Evolutionary conservation across 1,140 invertebrate species (phyloP), one percentile per base, ranked within the genome.

Genomic region (Monochamus saltuarius): DNA sequence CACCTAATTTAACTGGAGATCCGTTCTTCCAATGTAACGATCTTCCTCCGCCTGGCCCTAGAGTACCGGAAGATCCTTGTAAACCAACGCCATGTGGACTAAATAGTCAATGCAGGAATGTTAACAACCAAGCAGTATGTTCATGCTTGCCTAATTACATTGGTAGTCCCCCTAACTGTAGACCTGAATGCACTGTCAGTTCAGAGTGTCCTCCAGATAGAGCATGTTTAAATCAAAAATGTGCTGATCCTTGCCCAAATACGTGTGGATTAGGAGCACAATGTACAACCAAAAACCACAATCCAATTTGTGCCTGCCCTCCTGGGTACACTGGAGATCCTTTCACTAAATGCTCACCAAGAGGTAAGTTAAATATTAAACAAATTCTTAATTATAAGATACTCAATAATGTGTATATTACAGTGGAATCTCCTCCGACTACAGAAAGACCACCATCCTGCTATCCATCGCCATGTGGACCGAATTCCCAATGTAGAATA

Each of bases 391-490:
- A 34, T 57, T n/a, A n/a, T n/a, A n/a, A 38, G 35, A 4, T 14
- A 13, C 22, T 46, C 35, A 13, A n/a, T 29, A 51, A 11, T 51
- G 9, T 61, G 10, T 61, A 59, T 34, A 52, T 59, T 19, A 19
- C 22, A 22, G 56, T 63, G 16, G 61, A 61, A 37, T n/a, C n/a
- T n/a, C 54, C 64, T 37, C 42, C 75, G 64, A 66, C 75, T 61
- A 85, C 86, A 34, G 84, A 86, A 75, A 74, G 80, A 62, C 84
- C 84, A 53, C 86, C 86, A 61, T 88, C 88, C 7, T 92, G 90
- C 72, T 83, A 81, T 35, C 89, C 87, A 61, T 89, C 85, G 13
- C 89, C 91, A 1, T 94, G 91, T 70, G 91, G 91, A 16, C 88
- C 89, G 0, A 89, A 92, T 71, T 87, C 90, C 1, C 82, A 88